phyloP scores from a whole-genome alignment of 2,797 vertebrate species.

The Macropus fuliginosus region DNA sequence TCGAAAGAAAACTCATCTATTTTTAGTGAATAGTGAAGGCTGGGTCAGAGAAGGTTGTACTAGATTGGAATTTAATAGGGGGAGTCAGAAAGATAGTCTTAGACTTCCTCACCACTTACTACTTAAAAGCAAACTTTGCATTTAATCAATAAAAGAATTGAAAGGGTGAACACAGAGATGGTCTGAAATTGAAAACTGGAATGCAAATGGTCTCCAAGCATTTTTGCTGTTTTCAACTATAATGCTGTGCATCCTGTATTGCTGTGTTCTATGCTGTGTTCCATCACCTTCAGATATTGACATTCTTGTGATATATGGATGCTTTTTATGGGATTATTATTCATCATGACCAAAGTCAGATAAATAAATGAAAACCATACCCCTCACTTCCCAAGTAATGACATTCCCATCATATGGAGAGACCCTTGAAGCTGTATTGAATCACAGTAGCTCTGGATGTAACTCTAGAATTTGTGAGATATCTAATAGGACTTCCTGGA shows the following conservation, averaged over 20 bases:
- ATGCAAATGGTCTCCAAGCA: background rate
- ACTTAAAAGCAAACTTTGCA: slow-evolving; percentile 51
- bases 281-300: slow-evolving; percentile 57
- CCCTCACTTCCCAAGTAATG: slow-evolving; percentile 56
- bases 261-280: background rate
- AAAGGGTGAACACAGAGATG: slow-evolving; percentile 11
- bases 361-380: slow-evolving; percentile 74
- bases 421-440: slow-evolving; percentile 36
- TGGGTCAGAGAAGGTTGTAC: slow-evolving; percentile 33
- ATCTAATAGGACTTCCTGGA: slow-evolving; percentile 63
- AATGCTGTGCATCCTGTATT: slow-evolving; percentile 3
- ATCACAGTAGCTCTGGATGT: slow-evolving; percentile 54
- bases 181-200: background rate
- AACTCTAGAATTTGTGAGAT: slow-evolving; percentile 72
- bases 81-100: slow-evolving; percentile 48
- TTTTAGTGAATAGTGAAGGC: slow-evolving; percentile 39
- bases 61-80: slow-evolving; percentile 66
- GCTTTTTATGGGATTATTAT: slow-evolving; percentile 67
- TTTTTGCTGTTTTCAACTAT: slow-evolving; percentile 8
- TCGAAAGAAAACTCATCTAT: slow-evolving; percentile 43
- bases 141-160: slow-evolving; percentile 25
- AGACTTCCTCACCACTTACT: slow-evolving; percentile 42
- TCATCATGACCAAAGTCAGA: slow-evolving; percentile 71
- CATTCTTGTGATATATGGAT: slow-evolving; percentile 56
- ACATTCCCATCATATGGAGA: slow-evolving; percentile 30